Evolutionary conservation across 2,888 invertebrate genomes (phyloP).

Genomic region (Stramonita haemastoma): DNA sequence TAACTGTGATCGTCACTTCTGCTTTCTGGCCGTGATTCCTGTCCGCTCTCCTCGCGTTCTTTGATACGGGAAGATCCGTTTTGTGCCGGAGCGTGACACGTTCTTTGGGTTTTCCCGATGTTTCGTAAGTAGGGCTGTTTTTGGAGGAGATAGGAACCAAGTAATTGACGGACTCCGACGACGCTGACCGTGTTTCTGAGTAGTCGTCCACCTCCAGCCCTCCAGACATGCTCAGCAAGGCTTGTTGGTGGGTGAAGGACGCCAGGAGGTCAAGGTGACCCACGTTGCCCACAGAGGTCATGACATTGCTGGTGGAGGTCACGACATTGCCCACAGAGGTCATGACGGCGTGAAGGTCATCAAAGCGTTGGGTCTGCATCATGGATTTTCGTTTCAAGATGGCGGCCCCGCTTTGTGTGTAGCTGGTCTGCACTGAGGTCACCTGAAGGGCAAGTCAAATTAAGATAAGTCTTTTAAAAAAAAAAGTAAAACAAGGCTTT

Average conservation of each 20-base stretch:
- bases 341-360: constrained; percentile 37
- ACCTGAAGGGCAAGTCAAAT: constrained; percentile 49
- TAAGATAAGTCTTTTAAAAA: too few species aligned
- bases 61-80: not conserved
- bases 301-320: constrained; percentile 8
- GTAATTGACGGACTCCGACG: not conserved
- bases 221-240: not conserved
- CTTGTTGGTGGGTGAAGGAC: constrained; percentile 38
- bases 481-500: too few species aligned
- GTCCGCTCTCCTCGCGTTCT: not conserved
- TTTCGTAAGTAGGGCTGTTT: not conserved
- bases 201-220: not conserved
- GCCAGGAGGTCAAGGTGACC: constrained; percentile 38
- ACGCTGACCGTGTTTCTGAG: not conserved
- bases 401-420: constrained; percentile 37
- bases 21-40: not conserved
- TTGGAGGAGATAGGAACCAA: not conserved
- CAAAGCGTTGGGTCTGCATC: constrained; percentile 44
- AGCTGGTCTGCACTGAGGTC: constrained; percentile 56
- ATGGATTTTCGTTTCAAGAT: constrained; percentile 39
- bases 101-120: not conserved
- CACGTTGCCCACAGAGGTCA: constrained; percentile 5
- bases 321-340: constrained; percentile 10
- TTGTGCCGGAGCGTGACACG: not conserved
- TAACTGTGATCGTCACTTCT: not conserved